These are phyloP conservation scores for Drosophila dunni DNA, from an alignment of 1,140 invertebrate species.

Conservation along the genomic window DNA sequence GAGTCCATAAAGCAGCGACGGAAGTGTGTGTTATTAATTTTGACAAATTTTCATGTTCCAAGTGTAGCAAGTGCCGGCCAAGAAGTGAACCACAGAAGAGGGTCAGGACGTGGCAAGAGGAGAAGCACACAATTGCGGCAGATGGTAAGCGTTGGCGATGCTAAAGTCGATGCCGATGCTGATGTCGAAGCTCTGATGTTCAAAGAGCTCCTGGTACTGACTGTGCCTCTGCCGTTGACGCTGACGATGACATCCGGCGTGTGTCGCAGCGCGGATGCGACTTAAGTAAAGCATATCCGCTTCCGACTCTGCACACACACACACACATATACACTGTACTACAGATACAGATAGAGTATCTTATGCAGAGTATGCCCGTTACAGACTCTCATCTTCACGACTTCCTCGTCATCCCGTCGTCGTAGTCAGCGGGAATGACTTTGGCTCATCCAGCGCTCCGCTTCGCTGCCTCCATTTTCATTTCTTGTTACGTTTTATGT, in stretches of 20 bases:
- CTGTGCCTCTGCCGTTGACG: conserved; percentile 23
- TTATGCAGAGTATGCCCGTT: conserved; percentile 53
- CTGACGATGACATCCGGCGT: conserved; percentile 77
- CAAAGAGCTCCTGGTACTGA: background rate
- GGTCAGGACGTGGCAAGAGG: background rate
- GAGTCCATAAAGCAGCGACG: conserved; percentile 71
- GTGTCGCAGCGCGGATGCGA: conserved; percentile 77
- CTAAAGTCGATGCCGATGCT: conserved; percentile 44
- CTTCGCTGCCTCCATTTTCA: conserved; percentile 76
- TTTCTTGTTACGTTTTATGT: conserved; percentile 80
- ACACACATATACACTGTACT: conserved; percentile 31
- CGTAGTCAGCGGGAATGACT: conserved; percentile 71
- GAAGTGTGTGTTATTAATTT: conserved; percentile 84
- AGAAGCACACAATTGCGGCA: conserved; percentile 19
- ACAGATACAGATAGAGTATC: conserved; percentile 30
- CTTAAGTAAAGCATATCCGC: conserved; percentile 84
- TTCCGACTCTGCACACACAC: conserved; percentile 69
- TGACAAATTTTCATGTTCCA: conserved; percentile 81
- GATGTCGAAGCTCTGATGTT: conserved; percentile 33
- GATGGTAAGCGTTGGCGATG: conserved; percentile 45
- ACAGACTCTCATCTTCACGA: background rate
- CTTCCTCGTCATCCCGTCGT: conserved; percentile 43
- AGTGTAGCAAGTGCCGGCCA: conserved; percentile 45
- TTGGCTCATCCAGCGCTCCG: conserved; percentile 56
- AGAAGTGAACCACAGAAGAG: conserved; percentile 44